Evolutionary conservation across 2,888 invertebrate genomes (phyloP).

Genomic region (Athetis lepigone): DNA sequence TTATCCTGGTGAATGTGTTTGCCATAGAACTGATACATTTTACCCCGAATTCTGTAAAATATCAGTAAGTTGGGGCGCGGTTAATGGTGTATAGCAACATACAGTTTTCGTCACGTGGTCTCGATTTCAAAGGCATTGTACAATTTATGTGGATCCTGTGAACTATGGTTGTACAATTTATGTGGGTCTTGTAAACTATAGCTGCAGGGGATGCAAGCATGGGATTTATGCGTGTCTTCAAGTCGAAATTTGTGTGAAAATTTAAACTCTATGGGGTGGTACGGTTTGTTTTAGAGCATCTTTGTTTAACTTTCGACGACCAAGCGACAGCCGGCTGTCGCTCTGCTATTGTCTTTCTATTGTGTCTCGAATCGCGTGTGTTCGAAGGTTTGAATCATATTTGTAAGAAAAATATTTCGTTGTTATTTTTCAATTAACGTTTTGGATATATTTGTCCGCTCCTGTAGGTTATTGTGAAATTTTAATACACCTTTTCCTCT

Average conservation of each 20-base stretch:
- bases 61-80: constrained; percentile 71
- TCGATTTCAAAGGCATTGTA: constrained; percentile 69
- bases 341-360: too few relatives aligned
- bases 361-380: too few relatives aligned
- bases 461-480: too few relatives aligned
- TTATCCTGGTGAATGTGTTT: constrained; percentile 66
- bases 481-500: too few relatives aligned
- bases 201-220: constrained; percentile 23
- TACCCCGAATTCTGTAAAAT: constrained; percentile 77
- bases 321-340: too few relatives aligned
- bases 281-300: neutral
- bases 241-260: constrained; percentile 9
- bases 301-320: too few relatives aligned
- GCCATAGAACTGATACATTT: constrained; percentile 73
- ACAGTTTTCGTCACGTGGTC: constrained; percentile 77
- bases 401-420: too few relatives aligned
- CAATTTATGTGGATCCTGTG: constrained; percentile 65
- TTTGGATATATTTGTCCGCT: too few relatives aligned
- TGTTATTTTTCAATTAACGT: too few relatives aligned
- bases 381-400: too few relatives aligned
- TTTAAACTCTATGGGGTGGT: neutral
- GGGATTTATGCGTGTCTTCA: constrained; percentile 3
- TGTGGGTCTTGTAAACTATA: constrained; percentile 52
- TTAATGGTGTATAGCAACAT: constrained; percentile 79
- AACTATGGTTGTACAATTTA: constrained; percentile 60